A percentile compares a stretch with the other conserved stretches of the same genome.
phyloP scores from a whole-genome alignment of 2,797 vertebrate species.

The Clarias pachynema region DNA sequence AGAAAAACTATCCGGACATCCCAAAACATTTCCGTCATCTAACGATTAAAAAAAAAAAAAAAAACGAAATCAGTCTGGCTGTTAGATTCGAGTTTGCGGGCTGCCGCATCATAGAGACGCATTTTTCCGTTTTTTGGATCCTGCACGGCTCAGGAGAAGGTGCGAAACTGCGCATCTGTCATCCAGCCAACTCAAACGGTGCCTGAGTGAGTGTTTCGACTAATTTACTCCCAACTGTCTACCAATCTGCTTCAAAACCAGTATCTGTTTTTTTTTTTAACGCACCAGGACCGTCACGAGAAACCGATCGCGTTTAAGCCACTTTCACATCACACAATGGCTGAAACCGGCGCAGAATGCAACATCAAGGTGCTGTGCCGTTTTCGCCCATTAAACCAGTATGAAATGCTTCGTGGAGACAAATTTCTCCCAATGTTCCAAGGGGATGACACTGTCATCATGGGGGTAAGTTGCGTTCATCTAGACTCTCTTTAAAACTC shows the following conservation, averaged over 20 bases:
- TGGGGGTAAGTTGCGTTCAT: constrained; percentile 81
- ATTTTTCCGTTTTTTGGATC: constrained; percentile 16
- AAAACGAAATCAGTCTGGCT: neutral
- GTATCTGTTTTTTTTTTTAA: neutral
- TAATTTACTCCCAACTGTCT: neutral
- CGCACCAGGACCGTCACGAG: constrained; percentile 3
- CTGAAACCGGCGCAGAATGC: constrained; percentile 87
- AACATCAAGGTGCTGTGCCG: constrained; percentile 96
- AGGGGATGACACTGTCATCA: constrained; percentile 85
- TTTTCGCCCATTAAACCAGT: constrained; percentile 89
- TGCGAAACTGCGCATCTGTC: constrained; percentile 33
- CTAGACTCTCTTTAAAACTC: neutral
- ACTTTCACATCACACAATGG: constrained; percentile 71
- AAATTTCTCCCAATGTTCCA: constrained; percentile 90
- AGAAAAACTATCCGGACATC: neutral
- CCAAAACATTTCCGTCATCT: neutral
- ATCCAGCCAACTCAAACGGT: constrained; percentile 24
- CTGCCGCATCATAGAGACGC: neutral
- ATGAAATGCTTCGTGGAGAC: constrained; percentile 87
- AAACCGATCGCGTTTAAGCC: constrained; percentile 7
- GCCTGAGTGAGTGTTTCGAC: constrained; percentile 14
- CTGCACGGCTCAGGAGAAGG: constrained; percentile 25
- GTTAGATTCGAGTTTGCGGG: neutral
- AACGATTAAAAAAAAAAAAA: neutral
- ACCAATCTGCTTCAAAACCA: neutral